Percentiles rank a stretch among this genome's conserved stretches.
phyloP scores from a whole-genome alignment of 2,113 vertebrate genomes.

The Trogon surrucura region DNA sequence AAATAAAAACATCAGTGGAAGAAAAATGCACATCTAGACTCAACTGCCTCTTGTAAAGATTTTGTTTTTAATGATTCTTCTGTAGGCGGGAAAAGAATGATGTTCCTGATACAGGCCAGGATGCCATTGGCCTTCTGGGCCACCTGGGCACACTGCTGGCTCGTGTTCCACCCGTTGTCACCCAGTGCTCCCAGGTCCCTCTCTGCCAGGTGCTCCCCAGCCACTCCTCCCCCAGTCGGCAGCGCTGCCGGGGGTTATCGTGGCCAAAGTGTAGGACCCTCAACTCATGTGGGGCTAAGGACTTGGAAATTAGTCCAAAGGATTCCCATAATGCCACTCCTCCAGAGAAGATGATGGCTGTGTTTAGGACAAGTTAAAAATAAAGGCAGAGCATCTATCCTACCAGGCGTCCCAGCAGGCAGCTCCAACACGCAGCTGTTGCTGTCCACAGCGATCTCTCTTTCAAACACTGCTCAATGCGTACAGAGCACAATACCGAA shows the following conservation, averaged over 20 bases:
- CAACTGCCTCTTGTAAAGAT: background rate
- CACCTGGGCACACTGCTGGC: no score
- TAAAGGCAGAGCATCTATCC: background rate
- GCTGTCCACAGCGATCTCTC: background rate
- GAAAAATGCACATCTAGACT: background rate
- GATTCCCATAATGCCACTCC: background rate
- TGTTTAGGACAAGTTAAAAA: background rate
- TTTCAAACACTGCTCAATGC: background rate
- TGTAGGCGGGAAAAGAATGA: background rate
- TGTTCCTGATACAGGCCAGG: no score
- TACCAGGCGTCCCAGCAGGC: background rate
- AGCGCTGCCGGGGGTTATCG: no score
- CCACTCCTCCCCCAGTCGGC: no score
- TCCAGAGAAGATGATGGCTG: background rate
- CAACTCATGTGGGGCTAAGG: background rate
- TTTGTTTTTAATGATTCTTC: background rate
- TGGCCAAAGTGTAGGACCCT: background rate
- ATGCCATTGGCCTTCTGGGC: no score
- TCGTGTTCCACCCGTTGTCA: no score
- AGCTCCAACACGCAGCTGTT: accelerated
- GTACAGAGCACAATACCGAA: background rate
- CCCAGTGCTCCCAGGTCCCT: no score
- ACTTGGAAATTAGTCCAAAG: background rate
- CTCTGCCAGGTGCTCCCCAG: no score
- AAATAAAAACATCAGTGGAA: background rate